A percentile compares a stretch with the other conserved stretches of the same genome.
Evolutionary conservation across 2,113 vertebrate genomes (phyloP).

Genomic region (Sebastes fasciatus): DNA sequence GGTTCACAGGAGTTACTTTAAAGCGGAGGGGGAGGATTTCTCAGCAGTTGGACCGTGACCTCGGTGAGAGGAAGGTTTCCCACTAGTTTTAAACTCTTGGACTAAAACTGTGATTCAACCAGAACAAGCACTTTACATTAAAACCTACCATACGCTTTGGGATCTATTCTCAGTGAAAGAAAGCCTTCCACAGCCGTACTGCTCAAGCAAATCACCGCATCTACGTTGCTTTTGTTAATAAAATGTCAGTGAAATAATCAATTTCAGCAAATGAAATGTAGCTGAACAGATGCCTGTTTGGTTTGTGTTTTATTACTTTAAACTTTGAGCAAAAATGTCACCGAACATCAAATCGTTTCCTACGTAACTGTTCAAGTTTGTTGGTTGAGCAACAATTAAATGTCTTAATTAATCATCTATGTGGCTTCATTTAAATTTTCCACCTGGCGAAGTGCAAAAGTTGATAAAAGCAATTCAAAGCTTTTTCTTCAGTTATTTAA

Average conservation of each 20-base stretch:
- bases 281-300: neutral
- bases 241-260: neutral
- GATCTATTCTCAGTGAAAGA: neutral
- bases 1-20: conserved; percentile 18
- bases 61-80: conserved; percentile 4
- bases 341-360: neutral
- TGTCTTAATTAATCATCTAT: neutral
- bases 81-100: neutral
- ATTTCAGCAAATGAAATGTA: neutral
- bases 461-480: neutral
- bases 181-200: neutral
- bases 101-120: neutral
- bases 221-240: neutral
- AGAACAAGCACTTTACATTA: neutral
- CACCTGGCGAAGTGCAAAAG: neutral
- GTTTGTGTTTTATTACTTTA: neutral
- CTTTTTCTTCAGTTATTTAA: neutral
- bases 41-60: neutral
- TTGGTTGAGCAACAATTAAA: neutral
- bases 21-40: neutral
- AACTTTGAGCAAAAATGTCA: neutral
- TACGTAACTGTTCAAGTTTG: neutral
- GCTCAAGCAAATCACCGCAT: neutral
- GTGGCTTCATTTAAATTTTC: neutral
- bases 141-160: neutral